Percentiles rank a stretch among this genome's conserved stretches.
These are phyloP conservation scores for Graptemys geographica DNA, from an alignment of 2,797 vertebrate genomes.

Conservation along the genomic window DNA sequence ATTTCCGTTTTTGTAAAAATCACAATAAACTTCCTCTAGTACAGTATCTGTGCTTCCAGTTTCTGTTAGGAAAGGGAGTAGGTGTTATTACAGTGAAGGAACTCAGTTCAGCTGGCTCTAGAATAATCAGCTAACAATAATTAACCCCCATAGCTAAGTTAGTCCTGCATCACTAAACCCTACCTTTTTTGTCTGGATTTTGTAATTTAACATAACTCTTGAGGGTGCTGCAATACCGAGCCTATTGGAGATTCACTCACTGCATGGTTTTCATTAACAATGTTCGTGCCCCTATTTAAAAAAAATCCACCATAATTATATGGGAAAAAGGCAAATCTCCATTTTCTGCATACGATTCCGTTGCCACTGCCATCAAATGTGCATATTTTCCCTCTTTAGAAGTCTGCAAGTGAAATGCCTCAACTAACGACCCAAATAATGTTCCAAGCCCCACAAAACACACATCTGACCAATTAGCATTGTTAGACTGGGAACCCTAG, in stretches of 20 bases:
- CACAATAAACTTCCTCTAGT: constrained; percentile 65
- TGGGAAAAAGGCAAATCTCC: not conserved
- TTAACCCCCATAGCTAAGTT: constrained; percentile 19
- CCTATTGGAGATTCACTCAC: not conserved
- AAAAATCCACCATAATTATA: not conserved
- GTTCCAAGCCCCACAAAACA: constrained; percentile 17
- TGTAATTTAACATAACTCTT: constrained; percentile 4
- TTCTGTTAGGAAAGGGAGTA: constrained; percentile 50
- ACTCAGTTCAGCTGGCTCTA: not conserved
- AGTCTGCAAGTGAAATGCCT: not conserved
- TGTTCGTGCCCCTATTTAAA: not conserved
- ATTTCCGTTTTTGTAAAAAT: constrained; percentile 62
- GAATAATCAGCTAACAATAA: constrained; percentile 22
- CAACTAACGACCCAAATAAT: constrained; percentile 20
- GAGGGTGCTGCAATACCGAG: not conserved
- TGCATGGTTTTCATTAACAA: not conserved
- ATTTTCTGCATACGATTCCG: not conserved
- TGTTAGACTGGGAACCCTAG: constrained; percentile 32
- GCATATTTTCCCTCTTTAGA: not conserved
- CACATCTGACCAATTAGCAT: constrained; percentile 55
- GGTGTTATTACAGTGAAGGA: constrained; percentile 36
- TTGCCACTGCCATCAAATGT: constrained; percentile 11
- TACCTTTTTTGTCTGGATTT: not conserved
- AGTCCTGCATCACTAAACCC: constrained; percentile 18
- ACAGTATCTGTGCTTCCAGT: constrained; percentile 41